A percentile compares a stretch with the other conserved stretches of the same genome.
Conservation (phyloP, 2,888 invertebrate genomes). For the Anodontia alba region DNA sequence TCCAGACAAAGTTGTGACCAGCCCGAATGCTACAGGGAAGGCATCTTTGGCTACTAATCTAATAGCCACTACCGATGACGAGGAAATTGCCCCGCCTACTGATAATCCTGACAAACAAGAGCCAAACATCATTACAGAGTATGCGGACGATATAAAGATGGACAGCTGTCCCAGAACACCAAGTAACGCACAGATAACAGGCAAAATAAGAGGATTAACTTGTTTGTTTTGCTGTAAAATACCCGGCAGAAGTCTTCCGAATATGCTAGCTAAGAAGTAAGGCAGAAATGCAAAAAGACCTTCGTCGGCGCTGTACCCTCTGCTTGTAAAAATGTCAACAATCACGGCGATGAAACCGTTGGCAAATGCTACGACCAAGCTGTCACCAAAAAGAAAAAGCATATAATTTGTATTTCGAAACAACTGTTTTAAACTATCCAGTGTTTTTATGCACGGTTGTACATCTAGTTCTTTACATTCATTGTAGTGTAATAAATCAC, state of each 20-base stretch:
- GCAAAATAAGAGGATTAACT: background rate
- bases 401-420: background rate
- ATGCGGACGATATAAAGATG: background rate
- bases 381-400: background rate
- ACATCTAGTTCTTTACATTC: background rate
- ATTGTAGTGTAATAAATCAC: background rate
- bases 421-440: background rate
- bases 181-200: background rate
- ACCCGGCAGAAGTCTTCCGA: background rate
- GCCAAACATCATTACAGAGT: background rate
- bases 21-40: background rate
- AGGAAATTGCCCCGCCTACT: background rate
- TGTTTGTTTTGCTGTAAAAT: background rate
- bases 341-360: background rate
- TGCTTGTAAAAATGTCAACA: constrained; percentile 1
- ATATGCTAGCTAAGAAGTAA: background rate
- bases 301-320: background rate
- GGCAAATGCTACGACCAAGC: background rate
- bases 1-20: background rate
- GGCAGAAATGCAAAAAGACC: background rate
- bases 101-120: background rate
- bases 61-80: constrained; percentile 1
- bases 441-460: background rate
- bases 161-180: background rate
- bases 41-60: background rate